Percentiles rank a stretch among this genome's conserved stretches.
Evolutionary conservation across 1,140 invertebrate genomes (phyloP).

Genomic region (Drosophila sp.): DNA sequence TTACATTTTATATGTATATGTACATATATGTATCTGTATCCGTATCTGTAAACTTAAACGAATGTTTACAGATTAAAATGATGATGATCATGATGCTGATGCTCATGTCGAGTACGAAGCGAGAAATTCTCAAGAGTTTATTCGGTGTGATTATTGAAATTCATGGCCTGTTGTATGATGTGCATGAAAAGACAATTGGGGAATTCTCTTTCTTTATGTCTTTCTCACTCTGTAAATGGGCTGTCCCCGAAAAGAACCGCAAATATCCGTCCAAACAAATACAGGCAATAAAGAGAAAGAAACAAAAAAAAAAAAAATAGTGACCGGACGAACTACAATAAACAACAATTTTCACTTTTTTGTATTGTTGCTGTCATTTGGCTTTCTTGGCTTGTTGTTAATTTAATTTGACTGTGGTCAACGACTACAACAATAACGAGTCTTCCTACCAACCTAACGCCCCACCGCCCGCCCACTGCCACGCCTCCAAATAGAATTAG

Average conservation of each 20-base stretch:
- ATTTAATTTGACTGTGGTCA: constrained; percentile 76
- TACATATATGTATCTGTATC: background rate
- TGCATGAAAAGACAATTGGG: constrained; percentile 31
- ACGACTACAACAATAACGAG: constrained; percentile 56
- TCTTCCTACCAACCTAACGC: constrained; percentile 17
- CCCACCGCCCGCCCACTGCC: constrained; percentile 22
- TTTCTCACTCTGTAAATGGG: constrained; percentile 39
- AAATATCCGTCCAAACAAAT: constrained; percentile 69
- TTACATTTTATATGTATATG: background rate
- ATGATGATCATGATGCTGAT: constrained; percentile 18
- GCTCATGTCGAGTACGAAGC: constrained; percentile 1
- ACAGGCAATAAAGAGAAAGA: constrained; percentile 26
- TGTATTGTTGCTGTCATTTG: constrained; percentile 53
- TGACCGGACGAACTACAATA: constrained; percentile 66
- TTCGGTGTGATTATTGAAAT: constrained; percentile 31
- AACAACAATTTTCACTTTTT: constrained; percentile 75
- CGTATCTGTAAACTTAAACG: background rate
- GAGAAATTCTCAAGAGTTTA: constrained; percentile 20
- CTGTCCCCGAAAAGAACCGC: constrained; percentile 70
- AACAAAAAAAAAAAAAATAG: too few relatives aligned
- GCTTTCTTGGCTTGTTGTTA: constrained; percentile 52
- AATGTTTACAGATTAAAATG: constrained; percentile 15
- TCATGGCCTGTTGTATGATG: constrained; percentile 19
- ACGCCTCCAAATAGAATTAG: background rate
- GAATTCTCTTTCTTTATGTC: constrained; percentile 1